Conservation (phyloP, 2,888 invertebrate species). For the Drosophila prolongata region DNA sequence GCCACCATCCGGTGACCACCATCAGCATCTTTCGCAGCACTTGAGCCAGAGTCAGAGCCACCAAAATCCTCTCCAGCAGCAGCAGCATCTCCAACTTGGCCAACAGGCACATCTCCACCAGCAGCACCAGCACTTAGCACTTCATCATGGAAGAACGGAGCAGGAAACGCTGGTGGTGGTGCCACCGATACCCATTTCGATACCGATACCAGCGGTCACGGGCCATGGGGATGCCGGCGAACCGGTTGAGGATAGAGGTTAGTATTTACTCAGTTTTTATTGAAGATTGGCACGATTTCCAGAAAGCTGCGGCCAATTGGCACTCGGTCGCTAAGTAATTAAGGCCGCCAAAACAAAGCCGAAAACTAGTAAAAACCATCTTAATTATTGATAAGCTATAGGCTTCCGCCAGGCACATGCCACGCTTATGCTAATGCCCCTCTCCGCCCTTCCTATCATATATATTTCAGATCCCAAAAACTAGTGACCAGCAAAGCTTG, state of each 20-base stretch:
- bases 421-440: slow-evolving; percentile 59
- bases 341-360: slow-evolving; percentile 32
- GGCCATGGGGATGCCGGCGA: slow-evolving; percentile 66
- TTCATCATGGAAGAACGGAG: slow-evolving; percentile 59
- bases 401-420: slow-evolving; percentile 35
- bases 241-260: slow-evolving; percentile 76
- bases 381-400: slow-evolving; percentile 28
- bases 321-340: slow-evolving; percentile 44
- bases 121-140: slow-evolving; percentile 51
- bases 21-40: slow-evolving; percentile 77
- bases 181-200: slow-evolving; percentile 22
- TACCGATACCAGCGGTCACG: slow-evolving; percentile 46
- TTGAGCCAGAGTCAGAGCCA: slow-evolving; percentile 70
- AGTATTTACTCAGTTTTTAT: slow-evolving; percentile 58
- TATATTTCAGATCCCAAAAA: slow-evolving; percentile 70
- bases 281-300: slow-evolving; percentile 57
- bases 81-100: slow-evolving; percentile 39
- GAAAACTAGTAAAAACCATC: slow-evolving; percentile 26
- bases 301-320: slow-evolving; percentile 48
- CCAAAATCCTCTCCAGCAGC: slow-evolving; percentile 60
- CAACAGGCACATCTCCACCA: slow-evolving; percentile 30
- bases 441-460: slow-evolving; percentile 8
- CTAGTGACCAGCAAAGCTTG: slow-evolving; percentile 66
- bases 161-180: slow-evolving; percentile 30
- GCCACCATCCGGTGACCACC: slow-evolving; percentile 72